Evolutionary conservation across 2,113 vertebrate species (phyloP).

Genomic region (Orthonyx spaldingii): DNA sequence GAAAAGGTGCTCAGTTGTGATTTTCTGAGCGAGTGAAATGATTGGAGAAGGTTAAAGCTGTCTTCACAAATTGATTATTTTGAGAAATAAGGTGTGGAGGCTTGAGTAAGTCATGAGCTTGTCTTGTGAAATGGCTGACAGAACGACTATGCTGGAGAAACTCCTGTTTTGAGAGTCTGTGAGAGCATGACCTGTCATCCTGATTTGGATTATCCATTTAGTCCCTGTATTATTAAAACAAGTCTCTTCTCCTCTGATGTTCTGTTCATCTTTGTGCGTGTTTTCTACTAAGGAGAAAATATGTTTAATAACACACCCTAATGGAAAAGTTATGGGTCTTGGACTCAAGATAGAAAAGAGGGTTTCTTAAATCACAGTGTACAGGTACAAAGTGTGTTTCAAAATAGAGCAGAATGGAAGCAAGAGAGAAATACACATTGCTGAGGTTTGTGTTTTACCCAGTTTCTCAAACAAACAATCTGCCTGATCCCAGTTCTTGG

Average conservation of each 20-base stretch:
- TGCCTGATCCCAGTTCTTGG: not conserved
- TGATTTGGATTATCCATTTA: slow-evolving; percentile 37
- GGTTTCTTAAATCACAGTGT: not conserved
- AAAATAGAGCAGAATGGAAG: not conserved
- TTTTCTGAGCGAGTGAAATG: not conserved
- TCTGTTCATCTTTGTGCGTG: not conserved
- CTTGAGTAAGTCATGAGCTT: not conserved
- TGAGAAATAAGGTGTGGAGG: slow-evolving; percentile 9
- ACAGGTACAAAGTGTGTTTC: not conserved
- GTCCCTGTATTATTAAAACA: not conserved
- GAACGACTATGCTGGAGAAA: not conserved
- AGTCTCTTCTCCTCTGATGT: not conserved
- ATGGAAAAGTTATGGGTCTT: not conserved
- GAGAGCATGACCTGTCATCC: slow-evolving; percentile 42
- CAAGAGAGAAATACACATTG: not conserved
- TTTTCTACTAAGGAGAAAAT: not conserved
- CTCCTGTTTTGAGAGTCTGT: not conserved
- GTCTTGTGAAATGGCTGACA: slow-evolving; percentile 45
- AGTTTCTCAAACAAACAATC: not conserved
- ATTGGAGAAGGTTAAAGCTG: not conserved
- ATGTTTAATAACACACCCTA: not conserved
- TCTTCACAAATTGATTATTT: not conserved
- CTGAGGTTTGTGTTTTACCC: not conserved
- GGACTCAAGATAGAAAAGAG: not conserved
- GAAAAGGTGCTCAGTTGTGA: not conserved